phyloP scores from a whole-genome alignment of 2,113 vertebrate species.

The Nymphicus hollandicus region DNA sequence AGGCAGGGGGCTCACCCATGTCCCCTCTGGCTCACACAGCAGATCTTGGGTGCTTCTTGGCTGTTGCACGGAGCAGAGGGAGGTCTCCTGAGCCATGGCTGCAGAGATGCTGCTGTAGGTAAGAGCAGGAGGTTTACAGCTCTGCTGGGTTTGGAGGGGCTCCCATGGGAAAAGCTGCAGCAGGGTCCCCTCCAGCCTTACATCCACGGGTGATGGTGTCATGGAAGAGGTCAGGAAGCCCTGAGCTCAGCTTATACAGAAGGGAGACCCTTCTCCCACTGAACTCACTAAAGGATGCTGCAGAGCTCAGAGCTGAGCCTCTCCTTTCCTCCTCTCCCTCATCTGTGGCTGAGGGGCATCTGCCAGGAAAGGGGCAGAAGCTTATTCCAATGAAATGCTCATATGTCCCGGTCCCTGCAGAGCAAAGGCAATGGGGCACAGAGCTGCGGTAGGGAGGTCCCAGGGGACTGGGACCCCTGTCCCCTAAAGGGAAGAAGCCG shows the following conservation, averaged over 20 bases:
- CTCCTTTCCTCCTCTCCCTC: neutral
- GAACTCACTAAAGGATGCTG: neutral
- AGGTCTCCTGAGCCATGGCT: neutral
- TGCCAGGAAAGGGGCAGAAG: neutral
- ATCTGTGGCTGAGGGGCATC: too few relatives aligned
- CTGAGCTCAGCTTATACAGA: neutral
- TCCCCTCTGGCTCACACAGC: neutral
- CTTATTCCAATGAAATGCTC: neutral
- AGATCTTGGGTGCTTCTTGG: neutral
- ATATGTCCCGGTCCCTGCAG: rapidly evolving
- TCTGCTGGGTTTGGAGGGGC: neutral
- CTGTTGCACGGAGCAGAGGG: neutral
- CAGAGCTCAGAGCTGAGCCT: neutral
- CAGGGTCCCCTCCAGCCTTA: neutral
- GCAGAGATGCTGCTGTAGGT: neutral
- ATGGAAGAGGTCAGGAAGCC: neutral
- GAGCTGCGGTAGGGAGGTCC: neutral
- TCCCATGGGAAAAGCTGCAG: neutral
- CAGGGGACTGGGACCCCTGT: rapidly evolving
- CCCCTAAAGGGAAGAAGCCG: neutral
- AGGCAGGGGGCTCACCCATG: neutral
- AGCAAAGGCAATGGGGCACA: rapidly evolving
- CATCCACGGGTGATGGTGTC: neutral
- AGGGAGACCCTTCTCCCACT: neutral
- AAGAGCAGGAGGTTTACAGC: neutral